Evolutionary conservation across 2,888 invertebrate species (phyloP), one percentile per base, ranked within the genome.

Genomic region (Allophyes oxyacanthae): DNA sequence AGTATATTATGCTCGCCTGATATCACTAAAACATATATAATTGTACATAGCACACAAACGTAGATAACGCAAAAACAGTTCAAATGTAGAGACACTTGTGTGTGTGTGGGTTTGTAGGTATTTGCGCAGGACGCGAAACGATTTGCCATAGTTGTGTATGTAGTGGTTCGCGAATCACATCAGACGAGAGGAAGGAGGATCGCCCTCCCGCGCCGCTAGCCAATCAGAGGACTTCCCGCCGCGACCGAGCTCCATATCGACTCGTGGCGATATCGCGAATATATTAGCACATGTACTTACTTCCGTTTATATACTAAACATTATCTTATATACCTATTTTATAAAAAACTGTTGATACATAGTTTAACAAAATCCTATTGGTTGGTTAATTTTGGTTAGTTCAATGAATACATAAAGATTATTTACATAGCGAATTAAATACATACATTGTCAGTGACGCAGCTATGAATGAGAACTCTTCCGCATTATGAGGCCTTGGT

Each of bases 151-250:
- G 75, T 71, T 78, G 75, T 75, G 81, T 81, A 75, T 82, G 82
- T 85, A 79, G 78, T 80, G 71, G 85, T 88, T 90, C 87, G 92
- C 92, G 90, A 92, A 92, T 92, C 89, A 86, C 75, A 88, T 90
- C 87, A 91, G 81, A 76, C 86, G 91, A 93, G 93, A 93, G 92
- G 88, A 89, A 82, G 90, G 92, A 93, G 93, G 92, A 91, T 91
- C 90, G 91, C 91, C 93, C 93, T 93, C 92, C 88, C 87, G 83
- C 79, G 78, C 77, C 77, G 79, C 69, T 79, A 77, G 83, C 93
- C 93, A 94, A 93, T 93, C 69, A 81, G 81, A 84, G 80, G 72
- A 83, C 79, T 85, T 84, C 83, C 84, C 85, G 82, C 79, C 84
- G 75, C 76, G 75, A 77, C 80, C 82, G 72, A 82, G 71, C 75